A percentile compares a stretch with the other conserved stretches of the same genome.
phyloP scores from a whole-genome alignment of 2,797 vertebrate species.

The Crocodylus rhombifer region DNA sequence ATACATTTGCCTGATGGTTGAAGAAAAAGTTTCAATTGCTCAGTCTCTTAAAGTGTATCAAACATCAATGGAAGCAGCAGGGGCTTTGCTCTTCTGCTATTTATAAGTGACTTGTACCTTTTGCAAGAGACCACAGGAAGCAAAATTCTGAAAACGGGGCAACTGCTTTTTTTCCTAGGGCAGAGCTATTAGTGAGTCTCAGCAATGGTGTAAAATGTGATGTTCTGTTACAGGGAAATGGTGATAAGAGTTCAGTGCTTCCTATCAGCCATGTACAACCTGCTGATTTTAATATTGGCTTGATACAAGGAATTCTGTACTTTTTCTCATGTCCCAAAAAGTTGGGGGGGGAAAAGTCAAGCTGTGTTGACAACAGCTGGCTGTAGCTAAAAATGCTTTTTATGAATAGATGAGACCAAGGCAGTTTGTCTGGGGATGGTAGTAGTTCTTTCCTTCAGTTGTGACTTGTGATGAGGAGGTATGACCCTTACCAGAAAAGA shows the following conservation, averaged over 20 bases:
- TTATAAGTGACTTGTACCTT: background rate
- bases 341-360: background rate
- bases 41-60: background rate
- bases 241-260: background rate
- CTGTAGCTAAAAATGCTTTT: background rate
- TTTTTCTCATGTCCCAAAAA: background rate
- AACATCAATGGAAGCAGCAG: background rate
- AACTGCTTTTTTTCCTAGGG: background rate
- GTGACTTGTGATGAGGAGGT: too few relatives aligned
- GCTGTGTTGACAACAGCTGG: background rate
- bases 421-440: too few relatives aligned
- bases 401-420: background rate
- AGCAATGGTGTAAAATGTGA: background rate
- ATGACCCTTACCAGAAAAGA: background rate
- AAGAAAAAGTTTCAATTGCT: slow-evolving; percentile 10
- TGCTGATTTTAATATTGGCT: background rate
- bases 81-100: background rate
- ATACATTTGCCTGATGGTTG: slow-evolving; percentile 15
- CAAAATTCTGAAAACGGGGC: background rate
- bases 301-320: background rate
- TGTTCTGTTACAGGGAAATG: background rate
- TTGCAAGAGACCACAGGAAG: background rate
- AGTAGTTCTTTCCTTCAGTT: too few relatives aligned
- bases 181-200: background rate
- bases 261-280: background rate